Evolutionary conservation across 2,888 invertebrate genomes (phyloP).

Genomic region (Scaptomyza flava): DNA sequence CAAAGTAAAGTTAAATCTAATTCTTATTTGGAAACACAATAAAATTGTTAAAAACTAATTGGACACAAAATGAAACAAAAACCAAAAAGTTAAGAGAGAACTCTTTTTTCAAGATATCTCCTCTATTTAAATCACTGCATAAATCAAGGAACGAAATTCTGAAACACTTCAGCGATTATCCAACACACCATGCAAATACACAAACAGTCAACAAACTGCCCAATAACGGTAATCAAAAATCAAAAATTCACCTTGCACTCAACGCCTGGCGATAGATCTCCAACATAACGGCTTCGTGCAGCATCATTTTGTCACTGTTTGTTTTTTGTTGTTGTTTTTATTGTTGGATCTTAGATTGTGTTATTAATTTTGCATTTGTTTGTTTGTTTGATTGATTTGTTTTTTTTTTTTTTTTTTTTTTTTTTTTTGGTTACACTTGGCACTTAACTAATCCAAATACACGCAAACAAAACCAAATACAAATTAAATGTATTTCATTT

Average conservation of each 20-base stretch:
- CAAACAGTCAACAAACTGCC: neutral
- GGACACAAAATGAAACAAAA: no score
- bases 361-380: conserved; percentile 35
- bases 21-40: neutral
- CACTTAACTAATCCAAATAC: conserved; percentile 51
- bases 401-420: conserved; percentile 22
- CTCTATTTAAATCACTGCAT: no score
- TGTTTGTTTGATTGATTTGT: neutral
- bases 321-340: conserved; percentile 8
- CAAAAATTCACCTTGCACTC: conserved; percentile 83
- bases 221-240: conserved; percentile 34
- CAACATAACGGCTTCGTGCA: conserved; percentile 85
- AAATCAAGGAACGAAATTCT: no score
- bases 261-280: conserved; percentile 85
- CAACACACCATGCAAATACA: neutral
- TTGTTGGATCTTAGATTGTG: conserved; percentile 6
- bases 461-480: conserved; percentile 30
- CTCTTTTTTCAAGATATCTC: no score
- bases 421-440: conserved; percentile 36
- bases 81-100: no score
- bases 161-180: neutral
- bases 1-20: no score
- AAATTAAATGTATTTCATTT: conserved; percentile 64
- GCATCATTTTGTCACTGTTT: conserved; percentile 82
- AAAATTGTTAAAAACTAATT: no score